Conservation (phyloP, 2,888 invertebrate species). For the Carcina quercana region DNA sequence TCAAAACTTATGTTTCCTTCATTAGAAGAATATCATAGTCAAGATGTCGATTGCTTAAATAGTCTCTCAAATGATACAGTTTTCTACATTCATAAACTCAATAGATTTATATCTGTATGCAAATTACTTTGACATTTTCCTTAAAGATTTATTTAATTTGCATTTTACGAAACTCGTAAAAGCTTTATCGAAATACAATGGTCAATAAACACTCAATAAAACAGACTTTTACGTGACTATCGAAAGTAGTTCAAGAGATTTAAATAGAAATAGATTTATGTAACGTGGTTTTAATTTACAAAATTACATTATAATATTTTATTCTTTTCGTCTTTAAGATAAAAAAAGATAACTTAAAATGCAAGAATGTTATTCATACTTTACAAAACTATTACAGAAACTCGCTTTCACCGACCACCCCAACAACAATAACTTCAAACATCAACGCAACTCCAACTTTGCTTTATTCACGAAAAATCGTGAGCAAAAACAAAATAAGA, state of each 20-base stretch:
- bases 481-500: conserved; percentile 52
- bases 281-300: no score
- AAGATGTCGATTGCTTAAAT: conserved; percentile 41
- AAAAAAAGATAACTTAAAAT: background rate
- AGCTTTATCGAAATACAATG: background rate
- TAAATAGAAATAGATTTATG: no score
- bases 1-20: no score
- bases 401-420: conserved; percentile 66
- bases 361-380: conserved; percentile 2
- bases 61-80: conserved; percentile 15
- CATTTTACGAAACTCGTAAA: background rate
- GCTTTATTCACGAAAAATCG: conserved; percentile 51
- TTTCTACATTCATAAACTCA: conserved; percentile 5
- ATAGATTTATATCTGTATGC: conserved; percentile 6
- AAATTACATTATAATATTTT: no score
- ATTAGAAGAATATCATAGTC: no score
- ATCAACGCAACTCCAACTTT: conserved; percentile 39
- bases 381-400: conserved; percentile 14
- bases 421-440: conserved; percentile 37
- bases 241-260: no score
- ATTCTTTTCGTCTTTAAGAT: no score
- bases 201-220: conserved; percentile 1
- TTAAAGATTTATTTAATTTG: background rate
- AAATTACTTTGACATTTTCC: conserved; percentile 3
- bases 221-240: no score